Base-by-base conservation (phyloP, 2,797 vertebrate species). In the Babyrousa celebensis region DNA sequence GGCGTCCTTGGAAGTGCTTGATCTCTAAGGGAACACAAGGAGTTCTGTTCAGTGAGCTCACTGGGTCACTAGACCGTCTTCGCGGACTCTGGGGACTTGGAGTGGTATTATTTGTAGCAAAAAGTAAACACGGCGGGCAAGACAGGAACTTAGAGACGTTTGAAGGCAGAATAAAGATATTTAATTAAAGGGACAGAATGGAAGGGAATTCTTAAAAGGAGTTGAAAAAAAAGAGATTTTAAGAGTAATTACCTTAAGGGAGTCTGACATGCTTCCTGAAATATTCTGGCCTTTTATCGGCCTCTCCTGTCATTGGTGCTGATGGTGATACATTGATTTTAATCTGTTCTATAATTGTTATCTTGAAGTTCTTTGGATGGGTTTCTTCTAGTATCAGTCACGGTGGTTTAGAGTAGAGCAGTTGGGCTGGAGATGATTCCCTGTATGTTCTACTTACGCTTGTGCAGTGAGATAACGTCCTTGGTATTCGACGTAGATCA, bases 301-400 rank as follows among this genome's bases (percentile, higher is more conserved):
- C 27, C 27, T 6, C 7, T 9, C 84, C 87, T 88, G 15, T 68
- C 78, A 58, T 52, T 68, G 89, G 60, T 14, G 29, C 80, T 52
- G 6, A 29, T 40, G 12, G 7, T n/a, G 32, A 83, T 18, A 72
- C 2, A 48, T 68, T 91, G 32, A 60, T 67, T 85, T 74, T 25
- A 58, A 84, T 60, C 27, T 93, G 29, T 32, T 82, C 27, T 70
- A 18, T 63, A 40, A 78, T 27, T 62, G 29, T 72, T 63, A 63
- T 43, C n/a, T 21, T 12, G 27, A 48, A 17, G 71, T 95, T 89
- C 84, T 80, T 92, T 86, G 40, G 43, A n/a, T 52, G 65, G 36
- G 40, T 86, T 85, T 95, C 16, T 93, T 95, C 36, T 94, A 23
- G 32, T 48, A 78, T 85, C 79, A 54, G 89, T 68, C 56, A 65